These are phyloP conservation scores for Micropterix aruncella DNA, from an alignment of 2,888 invertebrate genomes.

Conservation along the genomic window DNA sequence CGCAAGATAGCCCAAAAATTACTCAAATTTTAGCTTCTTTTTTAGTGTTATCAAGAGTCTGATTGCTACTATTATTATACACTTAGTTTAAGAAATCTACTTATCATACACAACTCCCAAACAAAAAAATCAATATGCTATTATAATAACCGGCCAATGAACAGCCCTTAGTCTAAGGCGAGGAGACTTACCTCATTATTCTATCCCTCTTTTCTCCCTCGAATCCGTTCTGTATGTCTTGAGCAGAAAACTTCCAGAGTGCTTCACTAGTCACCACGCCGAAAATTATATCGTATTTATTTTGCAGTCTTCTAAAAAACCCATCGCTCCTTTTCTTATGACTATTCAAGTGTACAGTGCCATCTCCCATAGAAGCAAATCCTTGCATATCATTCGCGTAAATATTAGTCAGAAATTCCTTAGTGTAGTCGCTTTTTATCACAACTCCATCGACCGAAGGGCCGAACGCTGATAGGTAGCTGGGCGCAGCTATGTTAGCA, in stretches of 20 bases:
- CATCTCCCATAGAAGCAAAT: conserved; percentile 41
- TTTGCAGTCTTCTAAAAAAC: conserved; percentile 38
- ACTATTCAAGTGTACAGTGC: conserved; percentile 35
- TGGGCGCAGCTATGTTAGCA: conserved; percentile 65
- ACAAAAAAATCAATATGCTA: no score
- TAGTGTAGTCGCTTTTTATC: conserved; percentile 75
- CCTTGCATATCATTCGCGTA: conserved; percentile 48
- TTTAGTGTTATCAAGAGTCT: no score
- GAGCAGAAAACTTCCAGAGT: conserved; percentile 79
- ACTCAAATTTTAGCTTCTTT: no score
- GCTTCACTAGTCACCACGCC: conserved; percentile 88
- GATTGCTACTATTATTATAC: no score
- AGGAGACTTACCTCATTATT: conserved; percentile 50
- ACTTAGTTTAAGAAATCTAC: no score
- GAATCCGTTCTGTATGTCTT: conserved; percentile 71
- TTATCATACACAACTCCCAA: no score
- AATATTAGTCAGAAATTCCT: conserved; percentile 60
- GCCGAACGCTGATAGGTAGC: conserved; percentile 77
- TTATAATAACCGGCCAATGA: no score
- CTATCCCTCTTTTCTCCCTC: conserved; percentile 79
- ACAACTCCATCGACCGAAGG: conserved; percentile 92
- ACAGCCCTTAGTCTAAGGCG: no score
- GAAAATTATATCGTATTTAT: conserved; percentile 73
- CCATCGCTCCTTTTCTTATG: conserved; percentile 49
- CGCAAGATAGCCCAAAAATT: no score